Evolutionary conservation across 53 echinoderm and acorn worm species (phyloP), one percentile per base, ranked within the genome.

Genomic region (Paracentrotus lividus): DNA sequence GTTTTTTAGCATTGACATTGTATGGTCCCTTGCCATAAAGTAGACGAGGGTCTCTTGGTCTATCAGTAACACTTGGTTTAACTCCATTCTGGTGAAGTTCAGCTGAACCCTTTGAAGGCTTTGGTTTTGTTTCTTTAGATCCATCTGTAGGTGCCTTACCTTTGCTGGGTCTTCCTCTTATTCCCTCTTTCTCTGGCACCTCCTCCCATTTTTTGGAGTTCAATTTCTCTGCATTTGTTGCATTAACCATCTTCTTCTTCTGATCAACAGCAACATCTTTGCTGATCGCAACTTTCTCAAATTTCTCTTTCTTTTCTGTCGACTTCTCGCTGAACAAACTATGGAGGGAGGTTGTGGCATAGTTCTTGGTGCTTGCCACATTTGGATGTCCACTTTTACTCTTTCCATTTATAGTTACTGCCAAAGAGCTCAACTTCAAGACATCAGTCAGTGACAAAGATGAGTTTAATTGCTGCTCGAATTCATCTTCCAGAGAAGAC

Each of bases 11-110:
- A 55, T 36, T 32, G 10, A 34, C 21, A 21, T 23, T 56, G 33
- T 86, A 55, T 15, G 57, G 14, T 86, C 86, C 54, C 38, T 38
- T 86, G 54, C 86, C 86, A 86, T 86, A 86, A 55, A 86, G 38
- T 8, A 86, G 56, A 18, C 86, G 53, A 54, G 86, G 86, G 34
- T 86, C 86, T 12, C 86, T 86, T 34, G 86, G 86, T 47, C 81
- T 81, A 45, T 81, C 81, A 81, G 12, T n/a, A 81, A n/a, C n/a
- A n/a, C 47, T 47, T 44, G 49, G 45, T 47, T n/a, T 27, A 81
- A 47, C n/a, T 47, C 81, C 47, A 81, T 44, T 81, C 27, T 47
- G 81, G 6, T 8, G 81, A 26, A 26, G 81, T 45, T 81, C 47
- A 1, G 7, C 12, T 7, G 47, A 47, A 81, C n/a, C 47, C 10